These are phyloP conservation scores for Sapayoa aenigma DNA, from an alignment of 2,113 vertebrate species.

Conservation along the genomic window DNA sequence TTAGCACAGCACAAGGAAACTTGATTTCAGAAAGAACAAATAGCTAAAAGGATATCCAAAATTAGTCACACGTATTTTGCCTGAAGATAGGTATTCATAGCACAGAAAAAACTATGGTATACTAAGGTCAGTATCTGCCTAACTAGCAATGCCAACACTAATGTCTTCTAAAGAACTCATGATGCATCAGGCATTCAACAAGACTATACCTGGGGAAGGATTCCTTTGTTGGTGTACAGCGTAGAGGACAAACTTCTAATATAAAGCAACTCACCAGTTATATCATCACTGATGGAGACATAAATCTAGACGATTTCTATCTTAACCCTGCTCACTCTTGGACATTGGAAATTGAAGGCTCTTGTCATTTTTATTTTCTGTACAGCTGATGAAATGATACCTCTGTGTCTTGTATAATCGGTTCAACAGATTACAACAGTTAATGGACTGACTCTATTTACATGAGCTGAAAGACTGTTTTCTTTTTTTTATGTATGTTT, in stretches of 20 bases:
- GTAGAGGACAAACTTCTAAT: slow-evolving; percentile 18
- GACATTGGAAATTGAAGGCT: background rate
- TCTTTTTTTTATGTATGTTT: background rate
- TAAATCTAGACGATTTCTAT: slow-evolving; percentile 7
- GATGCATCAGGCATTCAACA: background rate
- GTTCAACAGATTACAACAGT: slow-evolving; percentile 13
- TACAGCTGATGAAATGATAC: background rate
- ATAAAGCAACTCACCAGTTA: background rate
- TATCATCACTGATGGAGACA: background rate
- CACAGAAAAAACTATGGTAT: background rate
- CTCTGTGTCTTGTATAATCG: background rate
- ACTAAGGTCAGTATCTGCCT: background rate
- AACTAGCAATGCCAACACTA: background rate
- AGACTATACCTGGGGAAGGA: background rate
- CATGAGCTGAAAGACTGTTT: background rate
- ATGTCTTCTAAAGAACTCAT: background rate
- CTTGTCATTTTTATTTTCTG: slow-evolving; percentile 39
- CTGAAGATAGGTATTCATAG: slow-evolving; percentile 5
- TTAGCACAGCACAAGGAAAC: slow-evolving; percentile 45
- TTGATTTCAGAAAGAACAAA: slow-evolving; percentile 66
- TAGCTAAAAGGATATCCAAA: slow-evolving; percentile 51
- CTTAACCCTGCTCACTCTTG: background rate
- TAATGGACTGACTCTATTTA: slow-evolving; percentile 21
- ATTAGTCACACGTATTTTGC: slow-evolving; percentile 17
- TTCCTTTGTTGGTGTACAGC: background rate